Evolutionary conservation across 2,797 vertebrate species (phyloP), one percentile per base, ranked within the genome.

Genomic region (Salarias fasciatus): DNA sequence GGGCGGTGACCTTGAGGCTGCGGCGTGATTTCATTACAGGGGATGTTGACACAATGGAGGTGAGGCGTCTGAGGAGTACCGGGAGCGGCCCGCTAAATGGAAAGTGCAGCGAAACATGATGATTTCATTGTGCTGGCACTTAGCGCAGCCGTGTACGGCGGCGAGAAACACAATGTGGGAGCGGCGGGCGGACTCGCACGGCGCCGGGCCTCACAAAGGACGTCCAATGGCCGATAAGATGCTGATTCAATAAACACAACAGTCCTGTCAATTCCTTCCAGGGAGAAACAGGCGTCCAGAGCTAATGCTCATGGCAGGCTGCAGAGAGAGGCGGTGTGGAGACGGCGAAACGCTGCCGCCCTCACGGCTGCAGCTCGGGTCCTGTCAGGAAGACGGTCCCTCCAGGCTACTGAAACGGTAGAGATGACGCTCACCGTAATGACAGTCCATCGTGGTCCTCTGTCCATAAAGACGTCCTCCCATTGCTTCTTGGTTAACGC

Each of bases 11-110:
- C 89, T 89, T 86, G 85, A 71, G 52, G 70, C 71, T 79, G 75
- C 29, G 45, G 67, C 13, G 11, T 63, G 73, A 91, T 89, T 87
- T 89, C 86, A 91, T 91, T 91, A 83, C 72, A 77, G 65, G 75
- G 80, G 65, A 64, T 81, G 75, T 60, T 63, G 62, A 70, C 37
- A 78, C 65, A 56, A 60, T 49, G 44, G 54, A 75, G 35, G 64
- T 8, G 9, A 73, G 52, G 52, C 13, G 4, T 60, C 56, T 57
- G 33, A 66, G 60, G 52, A 57, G 53, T 53, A 64, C 58, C 49
- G 66, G 57, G 51, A 60, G 67, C 35, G 15, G 48, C 56, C 61
- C 36, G 48, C 83, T 75, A 75, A 78, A 75, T 49, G 51, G 79
- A 46, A 51, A 63, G 72, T 77, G 67, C 66, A 33, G 37, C 47